phyloP scores from a whole-genome alignment of 2,797 vertebrate species.

The Tokudaia tokunoshimensis region DNA sequence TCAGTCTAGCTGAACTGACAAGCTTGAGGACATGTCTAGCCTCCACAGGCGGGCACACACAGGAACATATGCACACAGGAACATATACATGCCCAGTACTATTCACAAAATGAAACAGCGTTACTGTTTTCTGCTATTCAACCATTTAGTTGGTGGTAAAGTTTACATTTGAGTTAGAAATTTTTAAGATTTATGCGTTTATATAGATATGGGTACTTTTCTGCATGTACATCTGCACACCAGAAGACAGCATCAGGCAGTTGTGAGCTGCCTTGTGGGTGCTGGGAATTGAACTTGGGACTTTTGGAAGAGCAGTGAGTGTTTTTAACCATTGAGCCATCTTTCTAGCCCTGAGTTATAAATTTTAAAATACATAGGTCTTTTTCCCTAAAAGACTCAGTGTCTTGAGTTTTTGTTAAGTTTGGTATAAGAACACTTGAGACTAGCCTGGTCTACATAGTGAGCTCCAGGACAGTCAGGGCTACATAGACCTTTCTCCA shows the following conservation, averaged over 20 bases:
- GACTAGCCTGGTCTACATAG: not conserved
- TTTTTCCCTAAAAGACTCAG: not conserved
- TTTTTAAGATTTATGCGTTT: not conserved
- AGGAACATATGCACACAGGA: not conserved
- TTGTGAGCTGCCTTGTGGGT: not conserved
- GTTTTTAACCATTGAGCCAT: not conserved
- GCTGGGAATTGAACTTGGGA: not conserved
- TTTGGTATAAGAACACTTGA: slow-evolving; percentile 34
- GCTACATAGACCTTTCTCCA: not conserved
- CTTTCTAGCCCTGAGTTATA: not conserved
- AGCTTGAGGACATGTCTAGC: not conserved
- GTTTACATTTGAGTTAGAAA: not conserved
- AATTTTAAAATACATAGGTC: not conserved
- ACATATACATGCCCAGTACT: not conserved
- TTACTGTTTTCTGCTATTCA: not conserved
- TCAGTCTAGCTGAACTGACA: not conserved
- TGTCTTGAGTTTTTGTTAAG: slow-evolving; percentile 11
- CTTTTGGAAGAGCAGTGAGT: not conserved
- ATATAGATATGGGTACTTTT: not conserved
- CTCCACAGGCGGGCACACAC: not conserved
- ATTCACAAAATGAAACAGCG: not conserved
- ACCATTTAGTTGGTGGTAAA: slow-evolving; percentile 29
- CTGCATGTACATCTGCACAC: not conserved
- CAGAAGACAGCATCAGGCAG: not conserved
- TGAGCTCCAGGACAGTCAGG: not conserved